A percentile compares a stretch with the other conserved stretches of the same genome.
phyloP scores from a whole-genome alignment of 2,113 vertebrate species.

The Megaceryle torquata region DNA sequence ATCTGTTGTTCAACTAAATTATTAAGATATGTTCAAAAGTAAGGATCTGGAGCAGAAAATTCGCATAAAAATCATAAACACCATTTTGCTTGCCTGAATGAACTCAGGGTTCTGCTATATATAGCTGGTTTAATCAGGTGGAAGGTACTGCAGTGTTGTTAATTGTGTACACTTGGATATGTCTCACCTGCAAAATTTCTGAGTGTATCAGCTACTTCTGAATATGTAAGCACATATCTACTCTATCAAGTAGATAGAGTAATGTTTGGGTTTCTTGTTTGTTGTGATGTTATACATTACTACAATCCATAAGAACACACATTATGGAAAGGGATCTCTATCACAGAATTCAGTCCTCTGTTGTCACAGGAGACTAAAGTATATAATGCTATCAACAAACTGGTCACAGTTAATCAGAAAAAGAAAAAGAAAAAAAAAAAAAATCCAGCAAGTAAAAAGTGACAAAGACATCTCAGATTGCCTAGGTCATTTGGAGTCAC shows the following conservation, averaged over 20 bases:
- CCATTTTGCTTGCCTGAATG: not conserved
- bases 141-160: not conserved
- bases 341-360: not conserved
- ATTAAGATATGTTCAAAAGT: not conserved
- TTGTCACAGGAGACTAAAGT: not conserved
- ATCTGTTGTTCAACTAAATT: constrained; percentile 31
- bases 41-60: constrained; percentile 30
- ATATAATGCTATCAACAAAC: not conserved
- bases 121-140: not conserved
- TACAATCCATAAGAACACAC: not conserved
- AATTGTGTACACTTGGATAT: not conserved
- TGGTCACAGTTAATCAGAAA: not conserved
- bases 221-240: not conserved
- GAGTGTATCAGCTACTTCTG: not conserved
- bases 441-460: not conserved
- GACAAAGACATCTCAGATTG: not conserved
- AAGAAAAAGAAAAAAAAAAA: not conserved
- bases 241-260: not conserved
- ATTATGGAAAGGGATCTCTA: not conserved
- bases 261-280: not conserved
- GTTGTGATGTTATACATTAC: not conserved
- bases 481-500: accelerated
- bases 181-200: not conserved
- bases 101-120: not conserved
- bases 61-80: not conserved